A percentile compares a stretch with the other conserved stretches of the same genome.
Conservation (phyloP, 2,797 vertebrate genomes). For the Ctenopoma kingsleyae region DNA sequence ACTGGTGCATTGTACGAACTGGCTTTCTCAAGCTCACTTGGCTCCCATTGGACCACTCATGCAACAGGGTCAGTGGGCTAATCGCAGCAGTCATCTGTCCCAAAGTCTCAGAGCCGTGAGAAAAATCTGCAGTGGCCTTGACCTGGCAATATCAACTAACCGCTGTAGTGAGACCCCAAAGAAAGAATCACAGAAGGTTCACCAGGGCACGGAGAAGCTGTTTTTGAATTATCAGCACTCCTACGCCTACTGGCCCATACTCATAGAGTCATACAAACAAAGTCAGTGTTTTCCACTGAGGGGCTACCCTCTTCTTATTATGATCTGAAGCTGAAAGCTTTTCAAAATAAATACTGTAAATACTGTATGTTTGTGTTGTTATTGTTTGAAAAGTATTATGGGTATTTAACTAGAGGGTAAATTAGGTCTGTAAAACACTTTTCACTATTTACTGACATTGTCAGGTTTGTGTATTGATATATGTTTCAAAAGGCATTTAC, state of each 20-base stretch:
- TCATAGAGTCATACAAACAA: constrained; percentile 56
- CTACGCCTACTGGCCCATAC: constrained; percentile 47
- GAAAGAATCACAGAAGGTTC: constrained; percentile 43
- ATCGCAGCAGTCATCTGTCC: constrained; percentile 58
- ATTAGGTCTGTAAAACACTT: constrained; percentile 6
- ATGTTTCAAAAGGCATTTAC: neutral
- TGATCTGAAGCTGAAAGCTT: constrained; percentile 37
- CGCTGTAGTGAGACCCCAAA: constrained; percentile 36
- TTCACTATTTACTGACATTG: neutral
- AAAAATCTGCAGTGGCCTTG: constrained; percentile 72
- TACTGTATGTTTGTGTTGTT: constrained; percentile 19
- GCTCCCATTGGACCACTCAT: constrained; percentile 52
- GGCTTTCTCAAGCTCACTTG: constrained; percentile 59
- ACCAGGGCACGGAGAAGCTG: constrained; percentile 24
- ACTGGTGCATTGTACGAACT: constrained; percentile 21
- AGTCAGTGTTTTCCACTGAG: constrained; percentile 80
- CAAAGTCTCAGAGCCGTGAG: constrained; percentile 76
- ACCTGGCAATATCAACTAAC: constrained; percentile 58
- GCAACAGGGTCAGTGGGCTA: constrained; percentile 77
- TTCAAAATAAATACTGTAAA: constrained; percentile 44
- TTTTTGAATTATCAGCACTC: constrained; percentile 53
- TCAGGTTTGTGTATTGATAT: neutral
- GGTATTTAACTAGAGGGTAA: neutral
- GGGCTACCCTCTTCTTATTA: constrained; percentile 46
- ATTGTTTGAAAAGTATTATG: constrained; percentile 30